Evolutionary conservation across 2,888 invertebrate species (phyloP).

Genomic region (Euclidia mi): DNA sequence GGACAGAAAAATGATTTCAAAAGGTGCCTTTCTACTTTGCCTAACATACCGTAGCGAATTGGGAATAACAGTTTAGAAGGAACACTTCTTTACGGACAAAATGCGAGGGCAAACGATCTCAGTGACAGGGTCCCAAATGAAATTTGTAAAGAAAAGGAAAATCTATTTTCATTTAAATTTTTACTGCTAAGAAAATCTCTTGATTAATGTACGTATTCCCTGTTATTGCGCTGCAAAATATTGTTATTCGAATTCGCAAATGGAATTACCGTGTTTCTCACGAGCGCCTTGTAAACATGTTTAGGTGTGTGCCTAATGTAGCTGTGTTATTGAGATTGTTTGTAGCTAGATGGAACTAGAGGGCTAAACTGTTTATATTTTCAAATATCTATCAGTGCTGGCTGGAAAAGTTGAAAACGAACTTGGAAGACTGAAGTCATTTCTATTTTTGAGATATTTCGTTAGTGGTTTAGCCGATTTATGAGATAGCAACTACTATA

Average conservation of each 20-base stretch:
- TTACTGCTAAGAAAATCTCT: slow-evolving; percentile 36
- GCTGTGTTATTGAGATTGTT: slow-evolving; percentile 6
- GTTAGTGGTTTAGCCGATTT: no score
- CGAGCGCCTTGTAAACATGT: slow-evolving; percentile 34
- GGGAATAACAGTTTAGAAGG: slow-evolving; percentile 65
- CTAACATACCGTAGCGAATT: slow-evolving; percentile 64
- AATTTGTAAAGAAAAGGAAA: slow-evolving; percentile 59
- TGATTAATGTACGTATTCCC: slow-evolving; percentile 36
- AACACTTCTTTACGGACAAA: slow-evolving; percentile 63
- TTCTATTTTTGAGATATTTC: no score
- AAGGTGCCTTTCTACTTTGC: slow-evolving; percentile 56
- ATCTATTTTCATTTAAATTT: slow-evolving; percentile 53
- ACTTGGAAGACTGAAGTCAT: no score
- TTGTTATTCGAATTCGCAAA: slow-evolving; percentile 44
- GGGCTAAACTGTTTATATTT: background rate
- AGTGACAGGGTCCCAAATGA: slow-evolving; percentile 60
- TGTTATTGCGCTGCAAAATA: slow-evolving; percentile 45
- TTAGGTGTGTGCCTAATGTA: slow-evolving; percentile 16
- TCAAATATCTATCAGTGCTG: background rate
- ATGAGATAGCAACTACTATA: no score
- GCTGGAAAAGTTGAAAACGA: no score
- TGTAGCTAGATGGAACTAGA: background rate
- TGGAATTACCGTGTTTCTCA: slow-evolving; percentile 50
- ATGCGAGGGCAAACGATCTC: slow-evolving; percentile 59
- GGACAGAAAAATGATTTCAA: slow-evolving; percentile 48